Base-by-base conservation (phyloP, 2,797 vertebrate genomes). In the Epinephelus coioides region DNA sequence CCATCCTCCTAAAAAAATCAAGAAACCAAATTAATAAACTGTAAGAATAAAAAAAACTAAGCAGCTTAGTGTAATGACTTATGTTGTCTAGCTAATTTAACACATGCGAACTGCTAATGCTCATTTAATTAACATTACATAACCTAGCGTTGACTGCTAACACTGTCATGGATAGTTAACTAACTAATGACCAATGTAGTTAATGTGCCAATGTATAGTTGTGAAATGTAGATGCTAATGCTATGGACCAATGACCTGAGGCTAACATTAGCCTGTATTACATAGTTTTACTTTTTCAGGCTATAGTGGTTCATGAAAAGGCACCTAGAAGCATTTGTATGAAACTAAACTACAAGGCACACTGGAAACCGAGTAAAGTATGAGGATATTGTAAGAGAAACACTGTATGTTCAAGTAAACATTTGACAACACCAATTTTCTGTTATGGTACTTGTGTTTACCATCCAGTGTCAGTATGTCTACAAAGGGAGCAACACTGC, bases 391-490 rank as follows among this genome's bases (percentile, higher is more conserved):
- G n/a, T 30, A 50, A 17, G 23, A 8, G 5, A 43, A 34, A 21
- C 27, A 27, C 13, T n/a, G 17, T 5, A 34, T 46, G 10, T 54
- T 46, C 3, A 60, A 43, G 40, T 11, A 10, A 43, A 43, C 9
- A 43, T 30, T 27, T n/a, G 40, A 60, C 5, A 54, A n/a, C 3
- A 19, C 17, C 38, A 6, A 25, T 53, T 18, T 55, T 71, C 50
- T 53, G 1, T 44, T 9, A 12, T 49, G 3, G 7, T 57, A 19
- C 3, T 14, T 27, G 2, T 79, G 56, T 74, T 34, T 57, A 10
- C 40, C 18, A 55, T 57, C 12, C 65, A 85, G 23, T 59, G 44
- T 56, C 9, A 85, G 21, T 25, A 92, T 93, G 89, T 86, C 80
- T 72, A 49, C 53, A 77, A 71, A 84, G 4, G 44, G 19, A 13